These are phyloP conservation scores for Bombus waltoni DNA, from an alignment of 1,140 invertebrate genomes.

Conservation along the genomic window DNA sequence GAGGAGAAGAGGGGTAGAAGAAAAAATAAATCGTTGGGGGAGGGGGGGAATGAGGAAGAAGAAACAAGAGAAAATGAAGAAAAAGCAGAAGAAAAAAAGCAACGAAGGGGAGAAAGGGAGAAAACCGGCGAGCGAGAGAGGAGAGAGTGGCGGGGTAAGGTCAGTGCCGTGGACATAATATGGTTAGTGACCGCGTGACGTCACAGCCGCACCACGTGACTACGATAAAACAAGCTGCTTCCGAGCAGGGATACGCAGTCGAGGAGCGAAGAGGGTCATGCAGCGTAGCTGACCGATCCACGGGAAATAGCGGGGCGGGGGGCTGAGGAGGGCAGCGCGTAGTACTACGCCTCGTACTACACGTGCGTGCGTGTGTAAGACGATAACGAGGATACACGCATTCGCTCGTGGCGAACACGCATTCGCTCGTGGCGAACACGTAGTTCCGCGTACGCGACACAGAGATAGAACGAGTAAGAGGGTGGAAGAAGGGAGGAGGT, in stretches of 20 bases:
- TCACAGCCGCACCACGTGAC: conserved; percentile 66
- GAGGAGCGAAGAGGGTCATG: not conserved
- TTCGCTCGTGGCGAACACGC: conserved; percentile 52
- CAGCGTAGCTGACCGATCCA: conserved; percentile 39
- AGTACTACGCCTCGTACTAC: conserved; percentile 80
- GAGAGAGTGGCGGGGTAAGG: conserved; percentile 67
- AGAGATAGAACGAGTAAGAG: conserved; percentile 12
- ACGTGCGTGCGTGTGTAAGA: conserved; percentile 79
- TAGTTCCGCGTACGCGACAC: conserved; percentile 25
- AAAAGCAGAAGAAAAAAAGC: not conserved
- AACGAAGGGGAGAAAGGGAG: not conserved
- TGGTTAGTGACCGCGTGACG: conserved; percentile 75
- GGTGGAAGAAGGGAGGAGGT: conserved; percentile 23
- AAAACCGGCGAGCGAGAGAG: not conserved
- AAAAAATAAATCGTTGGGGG: no score
- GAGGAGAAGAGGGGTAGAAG: no score
- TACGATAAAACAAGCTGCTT: conserved; percentile 56
- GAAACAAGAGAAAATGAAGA: not conserved
- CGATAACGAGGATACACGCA: conserved; percentile 75
- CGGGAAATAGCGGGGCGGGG: conserved; percentile 13
- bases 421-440: conserved; percentile 54
- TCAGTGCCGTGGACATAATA: conserved; percentile 75
- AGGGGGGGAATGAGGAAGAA: no score
- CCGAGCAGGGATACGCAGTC: not conserved
- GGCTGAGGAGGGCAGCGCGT: conserved; percentile 50